phyloP scores from a whole-genome alignment of 2,888 invertebrate species.

The Fragum whitleyi region DNA sequence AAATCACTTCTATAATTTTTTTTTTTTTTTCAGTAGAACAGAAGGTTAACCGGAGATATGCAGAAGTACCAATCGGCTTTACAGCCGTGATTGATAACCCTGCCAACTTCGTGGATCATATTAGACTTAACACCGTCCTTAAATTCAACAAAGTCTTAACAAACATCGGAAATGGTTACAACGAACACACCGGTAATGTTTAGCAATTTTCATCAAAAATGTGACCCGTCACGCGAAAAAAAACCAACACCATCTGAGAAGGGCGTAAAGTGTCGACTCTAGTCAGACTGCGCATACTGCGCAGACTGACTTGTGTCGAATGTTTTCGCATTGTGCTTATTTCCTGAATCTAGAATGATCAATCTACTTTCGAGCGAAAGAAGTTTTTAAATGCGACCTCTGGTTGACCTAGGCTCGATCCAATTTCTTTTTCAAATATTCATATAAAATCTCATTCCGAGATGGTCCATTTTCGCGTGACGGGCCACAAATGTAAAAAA shows the following conservation, averaged over 20 bases:
- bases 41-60: not conserved
- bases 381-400: too few species aligned
- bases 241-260: not conserved
- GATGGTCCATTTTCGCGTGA: too few species aligned
- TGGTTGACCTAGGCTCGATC: too few species aligned
- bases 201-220: not conserved
- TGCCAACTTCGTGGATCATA: not conserved
- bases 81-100: not conserved
- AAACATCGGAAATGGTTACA: not conserved
- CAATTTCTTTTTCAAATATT: too few species aligned
- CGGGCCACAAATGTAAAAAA: too few species aligned
- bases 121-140: not conserved
- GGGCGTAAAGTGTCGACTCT: not conserved
- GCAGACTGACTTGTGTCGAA: too few species aligned
- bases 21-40: not conserved
- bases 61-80: not conserved
- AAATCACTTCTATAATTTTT: too few species aligned
- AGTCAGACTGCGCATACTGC: too few species aligned
- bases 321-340: too few species aligned
- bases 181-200: not conserved
- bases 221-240: too few species aligned
- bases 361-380: too few species aligned
- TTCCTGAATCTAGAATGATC: too few species aligned
- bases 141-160: constrained; percentile 5
- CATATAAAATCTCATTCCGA: not conserved